A percentile compares a stretch with the other conserved stretches of the same genome.
Evolutionary conservation across 2,113 vertebrate genomes (phyloP).

Genomic region (Philantomba maxwellii): DNA sequence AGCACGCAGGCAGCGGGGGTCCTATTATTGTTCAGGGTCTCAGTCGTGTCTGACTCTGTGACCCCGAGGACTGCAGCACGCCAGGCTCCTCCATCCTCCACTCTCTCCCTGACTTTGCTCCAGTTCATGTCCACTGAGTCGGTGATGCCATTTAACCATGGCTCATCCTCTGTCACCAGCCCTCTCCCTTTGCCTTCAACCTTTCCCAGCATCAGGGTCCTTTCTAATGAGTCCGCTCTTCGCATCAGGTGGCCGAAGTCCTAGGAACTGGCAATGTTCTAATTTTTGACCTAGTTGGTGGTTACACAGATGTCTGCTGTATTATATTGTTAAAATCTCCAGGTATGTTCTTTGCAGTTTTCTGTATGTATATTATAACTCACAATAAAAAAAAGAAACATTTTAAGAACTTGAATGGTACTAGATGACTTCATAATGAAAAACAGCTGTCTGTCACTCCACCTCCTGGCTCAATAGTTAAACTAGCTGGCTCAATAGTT

Average conservation of each 20-base stretch:
- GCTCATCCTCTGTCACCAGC: neutral
- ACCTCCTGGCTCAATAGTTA: neutral
- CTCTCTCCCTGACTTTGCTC: neutral
- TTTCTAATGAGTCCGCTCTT: neutral
- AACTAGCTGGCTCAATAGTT: no score
- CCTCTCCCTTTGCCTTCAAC: neutral
- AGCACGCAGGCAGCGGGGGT: accelerated
- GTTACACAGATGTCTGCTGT: neutral
- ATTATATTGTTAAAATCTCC: constrained; percentile 33
- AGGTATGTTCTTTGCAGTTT: neutral
- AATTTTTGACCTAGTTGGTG: neutral
- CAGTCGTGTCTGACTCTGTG: neutral
- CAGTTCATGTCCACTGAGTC: neutral
- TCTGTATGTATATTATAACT: neutral
- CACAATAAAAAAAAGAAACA: neutral
- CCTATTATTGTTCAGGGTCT: neutral
- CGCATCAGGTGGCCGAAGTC: neutral
- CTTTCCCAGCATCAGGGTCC: neutral
- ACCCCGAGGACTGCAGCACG: neutral
- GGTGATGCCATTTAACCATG: neutral
- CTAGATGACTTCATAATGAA: neutral
- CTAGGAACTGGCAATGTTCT: neutral
- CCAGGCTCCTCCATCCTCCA: neutral
- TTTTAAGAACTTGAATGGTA: neutral
- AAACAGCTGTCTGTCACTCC: neutral